Base-by-base conservation (phyloP, 2,888 invertebrate species). In the Oscheius sp. region DNA sequence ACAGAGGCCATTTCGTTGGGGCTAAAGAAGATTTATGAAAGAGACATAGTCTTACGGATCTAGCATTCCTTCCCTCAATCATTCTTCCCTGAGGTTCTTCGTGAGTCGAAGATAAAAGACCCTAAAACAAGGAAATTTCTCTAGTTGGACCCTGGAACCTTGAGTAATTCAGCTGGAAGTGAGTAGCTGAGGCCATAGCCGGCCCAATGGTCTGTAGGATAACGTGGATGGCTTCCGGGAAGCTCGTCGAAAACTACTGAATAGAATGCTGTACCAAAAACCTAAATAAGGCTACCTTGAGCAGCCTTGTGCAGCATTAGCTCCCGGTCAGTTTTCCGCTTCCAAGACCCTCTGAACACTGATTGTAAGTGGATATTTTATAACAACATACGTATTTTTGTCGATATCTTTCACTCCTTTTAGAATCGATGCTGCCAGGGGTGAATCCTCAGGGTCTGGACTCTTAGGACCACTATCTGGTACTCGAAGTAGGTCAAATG, bases 121-220 rank as follows among this genome's bases (percentile, higher is more conserved):
- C 55, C 68, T 68, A 7, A 55, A 68, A 21, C 2, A 7, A 7
- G 7, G 42, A 42, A 3, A 5, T 42, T 3, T 42, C 42, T 42
- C 7, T 42, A 42, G 42, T 42, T 7, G 0, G 42, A 42, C 42
- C 7, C 42, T 33, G 32, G 50, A 32, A 57, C 82, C 73, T 85
- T 84, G 13, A 88, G 74, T 4, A 88, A 72, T 58, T 87, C 87
- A 13, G 88, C 84, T 13, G 88, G 88, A 29, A 88, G 73, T n/a
- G 87, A 87, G 58, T 78, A 84, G 75, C 85, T 85, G 75, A 88
- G 86, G 0, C 87, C 86, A 55, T 84, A 84, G 7, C 84, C 85
- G 3, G 85, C 81, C 87, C 86, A 87, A 60, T 82, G 75, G 74
- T 84, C 84, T 0, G 87, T 85, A 9, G 87, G 86, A 62, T 84